phyloP scores from a whole-genome alignment of 2,113 vertebrate species.

The Syngnathus typhle region DNA sequence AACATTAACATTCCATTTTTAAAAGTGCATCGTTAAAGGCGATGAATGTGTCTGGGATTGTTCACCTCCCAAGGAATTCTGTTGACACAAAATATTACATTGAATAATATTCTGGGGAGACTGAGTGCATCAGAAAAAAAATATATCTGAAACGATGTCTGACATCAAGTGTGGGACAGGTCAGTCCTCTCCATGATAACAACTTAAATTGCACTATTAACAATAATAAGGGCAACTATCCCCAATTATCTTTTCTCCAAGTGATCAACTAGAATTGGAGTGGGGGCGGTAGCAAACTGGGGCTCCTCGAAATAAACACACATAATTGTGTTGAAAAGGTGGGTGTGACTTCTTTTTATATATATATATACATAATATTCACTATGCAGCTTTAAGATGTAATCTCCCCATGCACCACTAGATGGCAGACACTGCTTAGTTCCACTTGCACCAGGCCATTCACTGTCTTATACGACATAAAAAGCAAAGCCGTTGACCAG shows the following conservation, averaged over 20 bases:
- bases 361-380: too few species aligned
- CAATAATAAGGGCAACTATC: constrained; percentile 68
- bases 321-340: constrained; percentile 15
- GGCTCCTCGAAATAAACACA: constrained; percentile 28
- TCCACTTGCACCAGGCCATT: too few species aligned
- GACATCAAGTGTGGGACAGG: constrained; percentile 38
- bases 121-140: constrained; percentile 24
- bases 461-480: too few species aligned
- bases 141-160: background rate
- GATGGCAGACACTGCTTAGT: too few species aligned
- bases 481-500: too few species aligned
- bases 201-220: constrained; percentile 60
- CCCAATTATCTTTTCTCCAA: constrained; percentile 64
- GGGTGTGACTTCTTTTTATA: constrained; percentile 17
- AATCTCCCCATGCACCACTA: too few species aligned
- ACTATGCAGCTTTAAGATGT: too few species aligned
- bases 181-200: constrained; percentile 46
- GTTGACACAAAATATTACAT: too few species aligned
- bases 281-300: background rate
- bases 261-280: constrained; percentile 43
- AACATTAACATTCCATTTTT: too few species aligned
- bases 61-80: background rate
- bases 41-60: too few species aligned
- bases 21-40: too few species aligned
- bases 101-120: constrained; percentile 14